phyloP scores from a whole-genome alignment of 2,797 vertebrate species.

The Rhinoraja longicauda region DNA sequence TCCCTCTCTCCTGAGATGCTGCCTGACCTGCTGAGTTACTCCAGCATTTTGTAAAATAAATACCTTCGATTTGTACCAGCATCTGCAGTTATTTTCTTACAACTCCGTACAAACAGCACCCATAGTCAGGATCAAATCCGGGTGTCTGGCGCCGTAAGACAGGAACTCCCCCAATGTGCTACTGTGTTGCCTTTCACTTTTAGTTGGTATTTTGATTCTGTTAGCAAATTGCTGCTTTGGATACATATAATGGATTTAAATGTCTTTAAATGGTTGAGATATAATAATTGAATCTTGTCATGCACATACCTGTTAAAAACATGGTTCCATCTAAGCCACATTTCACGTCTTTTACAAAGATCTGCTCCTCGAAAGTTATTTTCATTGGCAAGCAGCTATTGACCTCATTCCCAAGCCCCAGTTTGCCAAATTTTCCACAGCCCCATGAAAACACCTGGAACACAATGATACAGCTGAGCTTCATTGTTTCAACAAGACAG shows the following conservation, averaged over 20 bases:
- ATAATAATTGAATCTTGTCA: too few species aligned
- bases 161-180: too few species aligned
- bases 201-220: not conserved
- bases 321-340: conserved; percentile 24
- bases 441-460: conserved; percentile 25
- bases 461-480: not conserved
- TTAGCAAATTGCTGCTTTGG: not conserved
- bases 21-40: too few species aligned
- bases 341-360: not conserved
- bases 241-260: not conserved
- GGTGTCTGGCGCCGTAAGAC: too few species aligned
- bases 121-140: too few species aligned
- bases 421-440: conserved; percentile 21
- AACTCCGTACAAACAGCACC: too few species aligned
- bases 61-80: too few species aligned
- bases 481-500: not conserved
- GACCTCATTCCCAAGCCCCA: conserved; percentile 25
- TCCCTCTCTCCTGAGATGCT: too few species aligned
- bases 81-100: too few species aligned
- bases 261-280: not conserved
- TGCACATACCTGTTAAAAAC: conserved; percentile 30
- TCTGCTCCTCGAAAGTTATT: not conserved
- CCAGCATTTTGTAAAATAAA: too few species aligned
- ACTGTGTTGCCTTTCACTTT: not conserved
- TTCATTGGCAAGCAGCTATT: not conserved